phyloP scores from a whole-genome alignment of 2,113 vertebrate species.

The Chaetodon trifascialis region DNA sequence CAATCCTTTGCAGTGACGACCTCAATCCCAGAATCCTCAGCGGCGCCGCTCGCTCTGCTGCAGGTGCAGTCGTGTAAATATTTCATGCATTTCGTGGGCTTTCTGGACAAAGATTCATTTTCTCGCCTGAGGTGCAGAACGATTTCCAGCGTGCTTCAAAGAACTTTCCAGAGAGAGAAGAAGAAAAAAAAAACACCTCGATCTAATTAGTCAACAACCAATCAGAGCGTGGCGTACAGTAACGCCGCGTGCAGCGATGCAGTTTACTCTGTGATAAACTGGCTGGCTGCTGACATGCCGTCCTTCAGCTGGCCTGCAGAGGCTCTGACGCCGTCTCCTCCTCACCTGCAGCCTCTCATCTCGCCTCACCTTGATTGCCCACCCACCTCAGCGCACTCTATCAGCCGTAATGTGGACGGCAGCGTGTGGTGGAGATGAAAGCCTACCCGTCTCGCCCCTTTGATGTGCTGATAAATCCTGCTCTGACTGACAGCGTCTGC shows the following conservation, averaged over 20 bases:
- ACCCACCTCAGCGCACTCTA: slow-evolving; percentile 63
- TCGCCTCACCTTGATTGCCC: slow-evolving; percentile 61
- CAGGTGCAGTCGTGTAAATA: not conserved
- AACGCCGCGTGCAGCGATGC: not conserved
- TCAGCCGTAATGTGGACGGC: slow-evolving; percentile 70
- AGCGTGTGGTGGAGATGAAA: slow-evolving; percentile 78
- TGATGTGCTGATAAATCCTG: slow-evolving; percentile 73
- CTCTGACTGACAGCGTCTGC: slow-evolving; percentile 68
- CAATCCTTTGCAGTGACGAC: slow-evolving; percentile 3
- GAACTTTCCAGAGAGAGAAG: not conserved
- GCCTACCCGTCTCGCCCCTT: slow-evolving; percentile 52
- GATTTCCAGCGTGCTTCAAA: slow-evolving; percentile 9
- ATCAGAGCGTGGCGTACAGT: slow-evolving; percentile 10
- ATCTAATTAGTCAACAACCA: slow-evolving; percentile 42
- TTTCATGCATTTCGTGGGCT: not conserved
- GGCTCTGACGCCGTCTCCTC: no score
- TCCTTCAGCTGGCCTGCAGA: slow-evolving; percentile 28
- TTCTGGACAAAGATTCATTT: slow-evolving; percentile 2
- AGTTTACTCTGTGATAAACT: not conserved
- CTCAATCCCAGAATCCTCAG: not conserved
- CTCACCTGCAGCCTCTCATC: slow-evolving; percentile 60
- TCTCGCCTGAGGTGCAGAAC: not conserved
- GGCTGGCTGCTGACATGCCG: not conserved
- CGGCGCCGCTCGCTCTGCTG: not conserved
- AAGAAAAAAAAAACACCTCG: not conserved